Evolutionary conservation across 2,113 vertebrate species (phyloP), one percentile per base, ranked within the genome.

Genomic region (Hemiscyllium ocellatum): DNA sequence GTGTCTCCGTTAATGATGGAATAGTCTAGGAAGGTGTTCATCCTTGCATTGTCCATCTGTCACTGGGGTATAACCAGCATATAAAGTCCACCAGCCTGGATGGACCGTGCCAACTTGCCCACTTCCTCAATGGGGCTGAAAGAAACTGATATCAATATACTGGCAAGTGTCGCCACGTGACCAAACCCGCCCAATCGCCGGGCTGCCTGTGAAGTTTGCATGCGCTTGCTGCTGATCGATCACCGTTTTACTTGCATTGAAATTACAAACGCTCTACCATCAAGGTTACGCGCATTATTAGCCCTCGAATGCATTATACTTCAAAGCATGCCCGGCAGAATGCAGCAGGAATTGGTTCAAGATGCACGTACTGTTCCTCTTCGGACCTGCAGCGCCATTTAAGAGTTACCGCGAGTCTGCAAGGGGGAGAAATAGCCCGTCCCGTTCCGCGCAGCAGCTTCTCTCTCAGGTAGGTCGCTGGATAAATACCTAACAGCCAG

Each of bases 1-100:
- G 98, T 97, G 96, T 98, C 98, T 87, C 98, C 98, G 96, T 97
- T 98, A 97, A 98, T 98, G 96, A 98, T 97, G 70, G 99, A 98
- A 96, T 99, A 99, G 97, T 99, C 99, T 97, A 99, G 97, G 97
- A 99, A 99, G 97, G 98, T 98, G 98, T 98, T 99, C 99, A 99
- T 99, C 97, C 97, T 99, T 97, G 97, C 98, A 98, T 98, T 96
- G 98, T 98, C 97, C 97, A 97, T 97, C 97, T 97, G 96, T 98
- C 97, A 98, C 97, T 97, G 97, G 94, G 97, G 97, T 97, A 61
- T 61, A 98, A 97, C 97, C 97, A 97, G 97, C 94, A 97, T 98
- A 98, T 98, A 97, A 97, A 97, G 98, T 96, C 95, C 96, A 96
- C 95, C 96, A 97, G 97, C 98, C 98, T 96, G 97, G 97, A 97